phyloP scores from a whole-genome alignment of 2,113 vertebrate genomes.

The Garra rufa region DNA sequence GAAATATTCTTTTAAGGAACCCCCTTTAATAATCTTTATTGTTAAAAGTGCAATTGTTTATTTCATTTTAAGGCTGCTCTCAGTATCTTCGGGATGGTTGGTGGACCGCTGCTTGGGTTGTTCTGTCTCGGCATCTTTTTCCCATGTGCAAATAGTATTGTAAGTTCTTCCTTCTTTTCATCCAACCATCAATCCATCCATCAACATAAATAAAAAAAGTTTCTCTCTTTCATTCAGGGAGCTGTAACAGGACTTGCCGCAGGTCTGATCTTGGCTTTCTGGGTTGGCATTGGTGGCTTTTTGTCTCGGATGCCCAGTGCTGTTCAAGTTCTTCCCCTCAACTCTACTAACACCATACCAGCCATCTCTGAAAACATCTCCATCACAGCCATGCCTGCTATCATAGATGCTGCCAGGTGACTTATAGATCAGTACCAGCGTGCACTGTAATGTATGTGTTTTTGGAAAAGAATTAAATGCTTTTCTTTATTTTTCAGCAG shows the following conservation, averaged over 20 bases:
- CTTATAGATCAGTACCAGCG: not conserved
- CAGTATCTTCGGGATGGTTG: slow-evolving; percentile 95
- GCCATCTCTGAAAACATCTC: slow-evolving; percentile 60
- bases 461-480: not conserved
- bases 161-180: slow-evolving; percentile 72
- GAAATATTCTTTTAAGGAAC: not conserved
- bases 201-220: not conserved
- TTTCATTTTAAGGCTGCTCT: slow-evolving; percentile 81
- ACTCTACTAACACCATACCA: slow-evolving; percentile 42
- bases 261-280: slow-evolving; percentile 86
- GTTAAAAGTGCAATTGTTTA: not conserved
- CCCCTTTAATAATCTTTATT: not conserved
- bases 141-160: slow-evolving; percentile 86
- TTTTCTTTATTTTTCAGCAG: slow-evolving; percentile 59
- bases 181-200: not conserved
- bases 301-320: slow-evolving; percentile 41
- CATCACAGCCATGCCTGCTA: slow-evolving; percentile 58
- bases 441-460: not conserved
- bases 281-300: slow-evolving; percentile 88
- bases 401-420: slow-evolving; percentile 73
- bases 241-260: slow-evolving; percentile 80
- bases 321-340: slow-evolving; percentile 3
- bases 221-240: slow-evolving; percentile 74
- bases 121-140: slow-evolving; percentile 96
- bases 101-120: slow-evolving; percentile 87